Evolutionary conservation across 2,113 vertebrate genomes (phyloP).

Genomic region (Bubo scandiacus): DNA sequence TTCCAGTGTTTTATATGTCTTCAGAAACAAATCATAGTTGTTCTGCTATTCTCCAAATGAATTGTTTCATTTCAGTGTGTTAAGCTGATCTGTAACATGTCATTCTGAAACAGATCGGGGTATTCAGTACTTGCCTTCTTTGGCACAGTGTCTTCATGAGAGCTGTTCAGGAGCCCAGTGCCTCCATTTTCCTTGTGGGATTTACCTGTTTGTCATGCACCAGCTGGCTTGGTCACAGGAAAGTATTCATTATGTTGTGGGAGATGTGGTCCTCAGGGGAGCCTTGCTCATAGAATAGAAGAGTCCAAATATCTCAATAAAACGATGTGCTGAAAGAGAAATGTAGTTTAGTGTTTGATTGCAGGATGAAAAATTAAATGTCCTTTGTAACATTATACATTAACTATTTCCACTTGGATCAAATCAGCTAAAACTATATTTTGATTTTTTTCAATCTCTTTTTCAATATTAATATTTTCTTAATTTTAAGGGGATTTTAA

Average conservation of each 20-base stretch:
- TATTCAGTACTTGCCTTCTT: background rate
- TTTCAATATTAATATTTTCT: background rate
- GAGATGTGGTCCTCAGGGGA: background rate
- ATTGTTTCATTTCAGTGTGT: background rate
- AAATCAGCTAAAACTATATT: background rate
- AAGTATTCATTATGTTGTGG: background rate
- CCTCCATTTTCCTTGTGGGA: accelerated
- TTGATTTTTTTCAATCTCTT: background rate
- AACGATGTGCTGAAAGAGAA: background rate
- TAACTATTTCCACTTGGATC: background rate
- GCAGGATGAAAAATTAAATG: background rate
- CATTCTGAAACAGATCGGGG: background rate
- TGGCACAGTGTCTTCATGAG: background rate
- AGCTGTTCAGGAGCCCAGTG: background rate
- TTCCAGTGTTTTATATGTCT: background rate
- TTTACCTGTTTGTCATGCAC: background rate
- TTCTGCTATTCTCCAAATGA: background rate
- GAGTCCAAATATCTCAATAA: background rate
- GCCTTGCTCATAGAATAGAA: background rate
- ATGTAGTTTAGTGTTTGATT: background rate
- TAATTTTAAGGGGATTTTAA: background rate
- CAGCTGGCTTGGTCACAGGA: background rate
- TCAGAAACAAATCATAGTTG: background rate
- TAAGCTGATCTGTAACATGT: background rate
- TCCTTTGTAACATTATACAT: background rate